phyloP scores from a whole-genome alignment of 2,888 invertebrate species.

The Zonitis immaculata region DNA sequence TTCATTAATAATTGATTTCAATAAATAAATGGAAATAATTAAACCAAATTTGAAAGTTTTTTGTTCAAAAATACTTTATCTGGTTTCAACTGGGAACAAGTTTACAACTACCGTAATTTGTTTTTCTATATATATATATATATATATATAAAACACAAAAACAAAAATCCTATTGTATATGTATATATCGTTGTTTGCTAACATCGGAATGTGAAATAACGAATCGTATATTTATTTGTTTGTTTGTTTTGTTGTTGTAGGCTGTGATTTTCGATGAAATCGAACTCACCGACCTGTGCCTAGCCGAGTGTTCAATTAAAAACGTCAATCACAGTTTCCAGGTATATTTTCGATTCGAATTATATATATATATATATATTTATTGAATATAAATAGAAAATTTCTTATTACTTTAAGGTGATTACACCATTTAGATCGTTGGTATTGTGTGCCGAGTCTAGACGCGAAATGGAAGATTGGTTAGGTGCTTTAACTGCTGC shows the following conservation, averaged over 20 bases:
- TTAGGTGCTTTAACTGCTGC: slow-evolving; percentile 75
- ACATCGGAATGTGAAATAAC: no score
- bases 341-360: slow-evolving; percentile 50
- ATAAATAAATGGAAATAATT: no score
- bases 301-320: slow-evolving; percentile 83
- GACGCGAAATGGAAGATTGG: slow-evolving; percentile 92
- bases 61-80: no score
- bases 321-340: slow-evolving; percentile 86
- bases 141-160: no score
- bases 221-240: background rate
- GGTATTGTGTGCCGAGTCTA: slow-evolving; percentile 73
- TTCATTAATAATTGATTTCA: no score
- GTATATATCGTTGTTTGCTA: no score
- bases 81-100: no score
- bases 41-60: no score
- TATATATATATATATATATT: background rate
- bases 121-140: no score
- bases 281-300: slow-evolving; percentile 77
- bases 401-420: slow-evolving; percentile 48
- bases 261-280: slow-evolving; percentile 85
- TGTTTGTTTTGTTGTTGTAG: slow-evolving; percentile 50
- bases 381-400: no score
- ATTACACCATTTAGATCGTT: slow-evolving; percentile 74
- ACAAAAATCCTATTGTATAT: no score
- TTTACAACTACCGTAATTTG: no score